A percentile compares a stretch with the other conserved stretches of the same genome.
These are phyloP conservation scores for Setipinna tenuifilis DNA, from an alignment of 2,797 vertebrate genomes.

Conservation along the genomic window DNA sequence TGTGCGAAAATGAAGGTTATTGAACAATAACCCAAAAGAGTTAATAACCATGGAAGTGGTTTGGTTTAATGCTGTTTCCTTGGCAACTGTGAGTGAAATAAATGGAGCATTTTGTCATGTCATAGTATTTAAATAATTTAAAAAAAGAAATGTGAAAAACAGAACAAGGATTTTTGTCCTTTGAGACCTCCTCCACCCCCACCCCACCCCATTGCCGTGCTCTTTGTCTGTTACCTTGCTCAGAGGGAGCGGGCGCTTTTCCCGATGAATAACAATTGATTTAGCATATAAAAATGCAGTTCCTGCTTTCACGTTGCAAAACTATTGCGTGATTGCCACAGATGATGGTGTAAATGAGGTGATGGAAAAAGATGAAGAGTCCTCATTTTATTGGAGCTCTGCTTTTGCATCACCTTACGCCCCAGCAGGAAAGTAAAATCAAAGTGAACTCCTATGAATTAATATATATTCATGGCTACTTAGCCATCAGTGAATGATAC, in stretches of 20 bases:
- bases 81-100: conserved; percentile 50
- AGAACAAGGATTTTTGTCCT: neutral
- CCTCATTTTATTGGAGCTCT: neutral
- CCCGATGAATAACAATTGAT: neutral
- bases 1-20: conserved; percentile 43
- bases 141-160: neutral
- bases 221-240: neutral
- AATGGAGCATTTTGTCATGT: conserved; percentile 42
- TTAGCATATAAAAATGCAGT: neutral
- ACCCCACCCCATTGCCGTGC: neutral
- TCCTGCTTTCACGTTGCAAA: neutral
- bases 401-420: neutral
- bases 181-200: neutral
- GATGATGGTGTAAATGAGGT: conserved; percentile 1
- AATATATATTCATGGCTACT: conserved; percentile 25
- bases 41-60: conserved; percentile 46
- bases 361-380: neutral
- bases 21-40: conserved; percentile 47
- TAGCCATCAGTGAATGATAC: neutral
- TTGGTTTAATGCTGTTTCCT: conserved; percentile 54
- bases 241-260: neutral
- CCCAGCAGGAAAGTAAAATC: neutral
- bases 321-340: neutral
- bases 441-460: neutral
- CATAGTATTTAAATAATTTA: conserved; percentile 38